Conservation (phyloP, 2,113 vertebrate species). For the Saccopteryx leptura region DNA sequence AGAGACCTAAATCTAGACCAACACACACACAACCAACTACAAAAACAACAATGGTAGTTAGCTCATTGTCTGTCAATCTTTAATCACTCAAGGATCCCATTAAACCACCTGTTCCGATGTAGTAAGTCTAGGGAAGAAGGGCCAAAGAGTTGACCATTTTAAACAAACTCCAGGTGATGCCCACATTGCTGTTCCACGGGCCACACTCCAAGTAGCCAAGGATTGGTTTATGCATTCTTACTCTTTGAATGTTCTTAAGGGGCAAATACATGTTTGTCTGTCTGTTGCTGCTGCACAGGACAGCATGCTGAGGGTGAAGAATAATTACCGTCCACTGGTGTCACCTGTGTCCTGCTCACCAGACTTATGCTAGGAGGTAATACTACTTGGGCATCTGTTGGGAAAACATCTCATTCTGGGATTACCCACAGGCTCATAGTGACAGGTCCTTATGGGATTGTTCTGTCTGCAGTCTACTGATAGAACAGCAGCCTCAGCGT, state of each 20-base stretch:
- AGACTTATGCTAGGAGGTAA: neutral
- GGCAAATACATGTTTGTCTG: neutral
- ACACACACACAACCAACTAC: neutral
- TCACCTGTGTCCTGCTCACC: slow-evolving; percentile 6
- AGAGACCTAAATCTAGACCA: neutral
- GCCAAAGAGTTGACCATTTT: neutral
- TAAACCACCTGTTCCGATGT: neutral
- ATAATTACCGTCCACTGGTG: neutral
- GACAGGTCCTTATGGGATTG: neutral
- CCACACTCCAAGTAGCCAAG: neutral
- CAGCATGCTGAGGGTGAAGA: neutral
- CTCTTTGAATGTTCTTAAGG: neutral
- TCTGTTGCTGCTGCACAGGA: neutral
- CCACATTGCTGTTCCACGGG: neutral
- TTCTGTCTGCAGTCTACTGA: neutral
- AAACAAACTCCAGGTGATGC: neutral
- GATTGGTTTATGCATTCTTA: neutral
- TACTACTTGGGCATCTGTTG: neutral
- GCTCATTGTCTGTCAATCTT: neutral
- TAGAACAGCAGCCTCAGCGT: neutral
- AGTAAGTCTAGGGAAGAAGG: neutral
- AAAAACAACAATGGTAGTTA: neutral
- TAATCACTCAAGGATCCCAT: neutral
- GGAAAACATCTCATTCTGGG: neutral
- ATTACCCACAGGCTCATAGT: neutral